A percentile compares a stretch with the other conserved stretches of the same genome.
phyloP scores from a whole-genome alignment of 2,888 invertebrate genomes.

The Mellilla xanthometata region DNA sequence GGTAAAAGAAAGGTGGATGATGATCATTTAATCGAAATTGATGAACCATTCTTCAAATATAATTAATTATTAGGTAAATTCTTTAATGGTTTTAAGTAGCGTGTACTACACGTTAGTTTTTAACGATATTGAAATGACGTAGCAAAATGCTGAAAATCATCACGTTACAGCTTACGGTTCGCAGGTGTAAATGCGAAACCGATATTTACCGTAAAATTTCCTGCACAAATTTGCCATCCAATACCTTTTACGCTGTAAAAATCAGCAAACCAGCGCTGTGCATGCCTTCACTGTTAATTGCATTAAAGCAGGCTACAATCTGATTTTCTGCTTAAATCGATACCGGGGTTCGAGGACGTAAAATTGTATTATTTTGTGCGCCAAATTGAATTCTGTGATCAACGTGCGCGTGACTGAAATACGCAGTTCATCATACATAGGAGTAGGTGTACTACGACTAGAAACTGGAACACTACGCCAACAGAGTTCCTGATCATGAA shows the following conservation, averaged over 20 bases:
- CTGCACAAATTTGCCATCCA: not conserved
- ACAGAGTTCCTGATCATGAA: not conserved
- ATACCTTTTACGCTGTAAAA: conserved; percentile 3
- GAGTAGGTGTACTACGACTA: not conserved
- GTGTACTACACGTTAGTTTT: no score
- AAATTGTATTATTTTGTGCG: conserved; percentile 65
- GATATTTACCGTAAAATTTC: not conserved
- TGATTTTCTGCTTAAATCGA: conserved; percentile 60
- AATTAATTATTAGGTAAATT: no score
- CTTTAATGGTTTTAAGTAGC: no score
- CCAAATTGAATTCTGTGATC: conserved; percentile 62
- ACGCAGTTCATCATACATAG: conserved; percentile 10
- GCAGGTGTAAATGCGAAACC: no score
- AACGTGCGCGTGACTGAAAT: conserved; percentile 54
- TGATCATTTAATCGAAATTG: no score
- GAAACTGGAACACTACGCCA: no score
- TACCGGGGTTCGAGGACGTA: conserved; percentile 51
- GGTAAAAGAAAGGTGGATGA: no score
- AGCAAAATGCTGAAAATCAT: no score
- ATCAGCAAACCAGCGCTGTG: conserved; percentile 10
- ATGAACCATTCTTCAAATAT: no score
- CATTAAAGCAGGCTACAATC: conserved; percentile 59
- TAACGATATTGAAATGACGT: no score
- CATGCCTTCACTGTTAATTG: conserved; percentile 42
- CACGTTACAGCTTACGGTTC: no score